Conservation (phyloP, 2,113 vertebrate species). For the Antechinus flavipes region DNA sequence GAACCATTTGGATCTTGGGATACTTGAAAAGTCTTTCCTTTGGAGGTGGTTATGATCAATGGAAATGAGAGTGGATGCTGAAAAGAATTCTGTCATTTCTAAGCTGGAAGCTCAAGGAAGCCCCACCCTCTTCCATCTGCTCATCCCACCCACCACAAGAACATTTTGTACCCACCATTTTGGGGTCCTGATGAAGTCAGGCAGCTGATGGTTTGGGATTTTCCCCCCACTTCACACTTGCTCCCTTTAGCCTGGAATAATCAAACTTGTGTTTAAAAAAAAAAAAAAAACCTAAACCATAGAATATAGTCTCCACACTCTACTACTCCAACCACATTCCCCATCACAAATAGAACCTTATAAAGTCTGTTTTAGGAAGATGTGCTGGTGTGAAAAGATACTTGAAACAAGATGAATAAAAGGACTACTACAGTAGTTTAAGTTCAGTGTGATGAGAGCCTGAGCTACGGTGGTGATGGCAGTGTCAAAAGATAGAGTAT, state of each 20-base stretch:
- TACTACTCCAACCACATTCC: background rate
- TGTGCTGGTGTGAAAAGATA: background rate
- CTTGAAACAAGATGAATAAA: background rate
- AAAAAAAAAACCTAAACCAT: no score
- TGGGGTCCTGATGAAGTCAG: background rate
- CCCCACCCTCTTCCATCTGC: background rate
- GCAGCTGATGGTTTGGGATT: background rate
- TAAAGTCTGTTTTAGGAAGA: background rate
- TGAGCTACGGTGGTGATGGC: background rate
- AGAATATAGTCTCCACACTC: background rate
- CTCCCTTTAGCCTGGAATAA: background rate
- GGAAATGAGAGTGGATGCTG: background rate
- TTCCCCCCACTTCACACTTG: background rate
- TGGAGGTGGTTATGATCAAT: background rate
- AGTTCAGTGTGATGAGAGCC: background rate
- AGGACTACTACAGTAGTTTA: background rate
- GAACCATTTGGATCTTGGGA: background rate
- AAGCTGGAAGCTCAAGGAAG: background rate
- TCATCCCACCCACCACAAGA: background rate
- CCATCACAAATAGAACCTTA: background rate
- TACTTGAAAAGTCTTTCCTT: background rate
- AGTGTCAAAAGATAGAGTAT: background rate
- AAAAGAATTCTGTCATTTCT: background rate
- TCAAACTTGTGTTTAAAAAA: background rate
- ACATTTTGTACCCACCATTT: background rate